Percentiles rank a stretch among this genome's conserved stretches.
phyloP scores from a whole-genome alignment of 30 jellyfish, hydroid and myxozoan species.

The Aurelia sp. region DNA sequence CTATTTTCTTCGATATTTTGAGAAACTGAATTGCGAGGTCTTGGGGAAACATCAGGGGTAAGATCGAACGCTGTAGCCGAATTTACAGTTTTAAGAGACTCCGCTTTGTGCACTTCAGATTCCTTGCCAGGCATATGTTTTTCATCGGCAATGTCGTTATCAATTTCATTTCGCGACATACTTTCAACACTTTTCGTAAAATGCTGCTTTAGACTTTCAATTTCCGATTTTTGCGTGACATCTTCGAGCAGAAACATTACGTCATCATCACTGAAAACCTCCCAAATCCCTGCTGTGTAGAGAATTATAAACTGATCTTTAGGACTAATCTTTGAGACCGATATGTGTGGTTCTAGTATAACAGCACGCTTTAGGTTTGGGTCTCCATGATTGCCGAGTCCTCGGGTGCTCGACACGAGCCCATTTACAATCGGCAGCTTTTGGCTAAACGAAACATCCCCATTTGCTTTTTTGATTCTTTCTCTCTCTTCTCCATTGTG shows the following conservation, averaged over 20 bases:
- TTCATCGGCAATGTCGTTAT: background rate
- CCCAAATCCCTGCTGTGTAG: conserved; percentile 66
- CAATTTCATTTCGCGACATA: background rate
- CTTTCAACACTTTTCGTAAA: background rate
- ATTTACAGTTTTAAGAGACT: background rate
- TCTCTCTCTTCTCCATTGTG: conserved; percentile 45
- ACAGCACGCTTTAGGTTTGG: conserved; percentile 32
- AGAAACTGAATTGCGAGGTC: background rate
- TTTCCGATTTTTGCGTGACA: conserved; percentile 56
- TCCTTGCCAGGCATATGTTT: background rate
- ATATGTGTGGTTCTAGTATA: conserved; percentile 41
- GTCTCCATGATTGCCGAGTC: conserved; percentile 82
- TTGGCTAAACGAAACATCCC: conserved; percentile 6
- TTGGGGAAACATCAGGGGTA: background rate
- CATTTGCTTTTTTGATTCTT: conserved; percentile 33
- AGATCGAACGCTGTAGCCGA: background rate
- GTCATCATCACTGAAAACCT: conserved; percentile 68
- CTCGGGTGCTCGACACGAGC: conserved; percentile 62
- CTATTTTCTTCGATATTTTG: background rate
- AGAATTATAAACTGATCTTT: conserved; percentile 47
- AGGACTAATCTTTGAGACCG: conserved; percentile 4
- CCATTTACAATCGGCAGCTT: conserved; percentile 46
- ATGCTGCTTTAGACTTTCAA: conserved; percentile 47
- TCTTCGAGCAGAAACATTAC: conserved; percentile 72
- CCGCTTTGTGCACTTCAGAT: background rate